phyloP scores from a whole-genome alignment of 2,797 vertebrate genomes.

The Eremophila alpestris region DNA sequence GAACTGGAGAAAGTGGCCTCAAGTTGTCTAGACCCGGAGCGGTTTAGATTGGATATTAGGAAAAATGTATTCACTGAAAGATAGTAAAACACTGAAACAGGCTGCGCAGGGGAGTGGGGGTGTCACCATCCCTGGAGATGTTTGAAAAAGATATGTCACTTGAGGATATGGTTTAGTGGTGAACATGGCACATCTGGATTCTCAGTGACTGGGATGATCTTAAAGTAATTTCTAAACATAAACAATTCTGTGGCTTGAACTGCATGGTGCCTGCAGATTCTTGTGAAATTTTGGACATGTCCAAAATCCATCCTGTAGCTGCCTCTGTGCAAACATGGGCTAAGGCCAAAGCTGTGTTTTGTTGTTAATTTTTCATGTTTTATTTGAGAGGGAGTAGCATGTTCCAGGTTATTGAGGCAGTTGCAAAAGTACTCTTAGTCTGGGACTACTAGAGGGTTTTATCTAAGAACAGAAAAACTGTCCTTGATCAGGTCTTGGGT shows the following conservation, averaged over 20 bases:
- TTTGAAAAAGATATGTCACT: not conserved
- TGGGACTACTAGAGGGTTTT: not conserved
- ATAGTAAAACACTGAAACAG: not conserved
- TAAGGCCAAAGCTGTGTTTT: not conserved
- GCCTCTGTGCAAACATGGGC: not conserved
- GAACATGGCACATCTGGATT: not conserved
- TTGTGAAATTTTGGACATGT: accelerated
- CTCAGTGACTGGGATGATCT: not conserved
- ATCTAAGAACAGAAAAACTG: not conserved
- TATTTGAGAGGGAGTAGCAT: not conserved
- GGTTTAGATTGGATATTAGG: not conserved
- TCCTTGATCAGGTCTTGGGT: not conserved
- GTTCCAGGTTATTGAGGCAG: not conserved
- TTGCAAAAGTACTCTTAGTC: not conserved
- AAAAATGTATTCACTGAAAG: not conserved
- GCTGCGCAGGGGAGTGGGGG: not conserved
- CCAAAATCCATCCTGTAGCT: not conserved
- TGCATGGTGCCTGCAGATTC: too few relatives aligned
- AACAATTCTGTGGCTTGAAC: not conserved
- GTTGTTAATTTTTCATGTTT: not conserved
- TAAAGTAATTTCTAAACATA: not conserved
- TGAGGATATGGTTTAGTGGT: not conserved
- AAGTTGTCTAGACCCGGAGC: not conserved
- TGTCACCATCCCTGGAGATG: not conserved
- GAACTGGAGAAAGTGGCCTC: not conserved